Conservation (phyloP, 2,113 vertebrate species). For the Tragelaphus scriptus region DNA sequence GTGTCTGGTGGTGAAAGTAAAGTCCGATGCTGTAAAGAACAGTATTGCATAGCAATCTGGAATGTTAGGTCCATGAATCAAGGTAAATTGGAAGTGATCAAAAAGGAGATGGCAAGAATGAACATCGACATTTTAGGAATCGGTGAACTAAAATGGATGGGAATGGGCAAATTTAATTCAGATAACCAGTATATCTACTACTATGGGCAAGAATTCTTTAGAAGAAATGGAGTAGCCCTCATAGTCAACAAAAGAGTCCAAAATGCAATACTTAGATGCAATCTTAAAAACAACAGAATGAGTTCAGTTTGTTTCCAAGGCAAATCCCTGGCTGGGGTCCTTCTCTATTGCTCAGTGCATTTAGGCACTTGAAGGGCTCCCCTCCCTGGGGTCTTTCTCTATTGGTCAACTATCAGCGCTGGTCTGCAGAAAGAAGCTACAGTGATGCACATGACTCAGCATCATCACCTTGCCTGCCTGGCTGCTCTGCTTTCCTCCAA, state of each 20-base stretch:
- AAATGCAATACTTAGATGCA: not conserved
- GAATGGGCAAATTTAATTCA: not conserved
- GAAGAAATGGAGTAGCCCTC: not conserved
- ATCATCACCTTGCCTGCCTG: not conserved
- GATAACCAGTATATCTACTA: not conserved
- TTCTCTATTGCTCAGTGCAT: not conserved
- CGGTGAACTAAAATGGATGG: not conserved
- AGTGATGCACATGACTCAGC: accelerated
- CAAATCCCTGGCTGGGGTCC: not conserved
- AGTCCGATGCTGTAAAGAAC: not conserved
- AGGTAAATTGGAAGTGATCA: not conserved
- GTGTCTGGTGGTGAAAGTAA: not conserved
- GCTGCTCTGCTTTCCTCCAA: not conserved
- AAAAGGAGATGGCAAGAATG: not conserved
- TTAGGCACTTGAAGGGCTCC: not conserved
- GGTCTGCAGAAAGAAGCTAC: not conserved
- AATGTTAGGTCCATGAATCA: not conserved
- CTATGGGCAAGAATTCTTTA: not conserved
- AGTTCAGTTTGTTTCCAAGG: not conserved
- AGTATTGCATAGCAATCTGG: not conserved
- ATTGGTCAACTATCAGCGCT: not conserved
- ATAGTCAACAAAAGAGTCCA: not conserved
- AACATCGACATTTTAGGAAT: not conserved
- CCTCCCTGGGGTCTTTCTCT: not conserved
- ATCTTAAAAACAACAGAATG: not conserved